A percentile compares a stretch with the other conserved stretches of the same genome.
Evolutionary conservation across 2,888 invertebrate genomes (phyloP).

Genomic region (Ceriagrion tenellum): DNA sequence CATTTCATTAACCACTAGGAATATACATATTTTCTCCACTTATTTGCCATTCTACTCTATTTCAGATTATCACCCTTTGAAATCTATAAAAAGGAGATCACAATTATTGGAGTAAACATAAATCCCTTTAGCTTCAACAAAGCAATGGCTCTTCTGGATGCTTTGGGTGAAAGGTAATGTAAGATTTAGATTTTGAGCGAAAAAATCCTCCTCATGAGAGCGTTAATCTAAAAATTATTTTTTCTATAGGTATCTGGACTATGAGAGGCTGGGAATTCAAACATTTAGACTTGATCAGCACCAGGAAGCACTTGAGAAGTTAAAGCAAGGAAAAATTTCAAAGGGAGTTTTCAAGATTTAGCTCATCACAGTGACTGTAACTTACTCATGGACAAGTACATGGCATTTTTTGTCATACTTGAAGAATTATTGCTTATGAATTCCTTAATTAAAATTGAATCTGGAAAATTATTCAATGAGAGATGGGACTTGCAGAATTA

Average conservation of each 20-base stretch:
- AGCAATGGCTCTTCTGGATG: constrained; percentile 82
- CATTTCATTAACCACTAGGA: no score
- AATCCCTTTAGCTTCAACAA: constrained; percentile 85
- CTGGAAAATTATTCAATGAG: no score
- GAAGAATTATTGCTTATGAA: no score
- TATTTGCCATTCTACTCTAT: constrained; percentile 69
- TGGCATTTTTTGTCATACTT: no score
- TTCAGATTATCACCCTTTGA: constrained; percentile 81
- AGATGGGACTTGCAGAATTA: no score
- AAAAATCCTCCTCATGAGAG: not conserved
- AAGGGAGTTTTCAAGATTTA: constrained; percentile 81
- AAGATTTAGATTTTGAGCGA: constrained; percentile 7
- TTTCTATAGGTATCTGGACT: constrained; percentile 81
- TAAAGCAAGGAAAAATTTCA: constrained; percentile 81
- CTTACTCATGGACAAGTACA: no score
- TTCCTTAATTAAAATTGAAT: no score
- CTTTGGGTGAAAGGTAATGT: constrained; percentile 82
- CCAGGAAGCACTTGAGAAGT: constrained; percentile 79
- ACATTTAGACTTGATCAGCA: constrained; percentile 80
- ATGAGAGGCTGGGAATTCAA: constrained; percentile 82
- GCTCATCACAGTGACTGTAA: not conserved
- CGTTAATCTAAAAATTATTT: not conserved
- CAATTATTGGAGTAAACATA: constrained; percentile 83
- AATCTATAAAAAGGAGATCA: constrained; percentile 83
- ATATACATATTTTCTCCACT: no score